Evolutionary conservation across 2,797 vertebrate genomes (phyloP), one percentile per base, ranked within the genome.

Genomic region (Sebastes oblongus): DNA sequence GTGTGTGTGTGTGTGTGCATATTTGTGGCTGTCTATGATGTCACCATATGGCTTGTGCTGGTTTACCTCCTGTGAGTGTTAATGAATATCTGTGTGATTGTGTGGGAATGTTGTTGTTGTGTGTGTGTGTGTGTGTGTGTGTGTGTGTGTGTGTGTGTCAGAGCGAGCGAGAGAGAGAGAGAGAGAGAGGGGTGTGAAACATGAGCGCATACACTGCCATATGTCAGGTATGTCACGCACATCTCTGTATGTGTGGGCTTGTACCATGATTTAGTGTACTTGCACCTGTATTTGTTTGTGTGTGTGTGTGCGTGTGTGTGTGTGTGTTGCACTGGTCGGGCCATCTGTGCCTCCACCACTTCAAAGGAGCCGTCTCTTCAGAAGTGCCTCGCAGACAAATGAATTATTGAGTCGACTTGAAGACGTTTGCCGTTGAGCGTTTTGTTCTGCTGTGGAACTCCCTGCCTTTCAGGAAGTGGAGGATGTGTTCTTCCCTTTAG

Each of bases 401-500:
- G 16, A 91, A 93, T 94, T 92, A 94, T 94, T 94, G 72, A 92
- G 83, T 70, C 36, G 25, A 89, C 88, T 82, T 88, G 82, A 93
- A 91, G 82, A 87, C 70, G 29, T 87, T 87, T 84, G 81, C 77
- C 60, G 42, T 72, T 2, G 58, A 90, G 84, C 64, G 29, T 93
- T 94, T 94, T 93, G 88, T 93, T 91, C 90, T 54, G 71, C 75
- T 3, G 55, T 80, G 76, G 79, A 89, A 78, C 59, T 81, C 85
- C 79, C 85, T 86, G 85, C 78, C 88, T 90, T 92, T 87, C 85
- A 91, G 93, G 90, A 93, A 91, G 85, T 81, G 56, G 72, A 82
- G 80, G 80, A 83, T 83, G 75, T 86, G 86, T 88, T 88, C 82
- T 75, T 78, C 60, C 80, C 62, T 84, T 80, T 76, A 84, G 87